phyloP scores from a whole-genome alignment of 2,797 vertebrate species.

The Okamejei kenojei region DNA sequence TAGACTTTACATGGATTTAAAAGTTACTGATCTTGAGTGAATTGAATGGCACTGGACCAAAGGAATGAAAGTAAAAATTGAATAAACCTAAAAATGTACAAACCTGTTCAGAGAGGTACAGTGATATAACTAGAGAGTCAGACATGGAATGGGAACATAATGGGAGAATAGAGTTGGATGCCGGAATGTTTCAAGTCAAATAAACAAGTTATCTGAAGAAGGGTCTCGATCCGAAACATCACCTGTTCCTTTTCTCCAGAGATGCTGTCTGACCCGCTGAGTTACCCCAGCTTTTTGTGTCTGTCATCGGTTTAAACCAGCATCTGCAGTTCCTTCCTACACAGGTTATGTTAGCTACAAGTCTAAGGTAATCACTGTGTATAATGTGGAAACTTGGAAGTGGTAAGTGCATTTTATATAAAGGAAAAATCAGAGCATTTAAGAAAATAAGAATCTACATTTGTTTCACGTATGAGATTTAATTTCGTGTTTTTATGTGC shows the following conservation, averaged over 20 bases:
- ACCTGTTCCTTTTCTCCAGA: too few relatives aligned
- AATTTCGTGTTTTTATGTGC: not conserved
- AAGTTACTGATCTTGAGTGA: conserved; percentile 20
- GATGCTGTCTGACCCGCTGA: too few relatives aligned
- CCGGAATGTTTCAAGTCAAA: not conserved
- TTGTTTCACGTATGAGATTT: not conserved
- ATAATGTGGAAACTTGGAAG: not conserved
- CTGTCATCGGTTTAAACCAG: too few relatives aligned
- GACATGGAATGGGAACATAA: too few relatives aligned
- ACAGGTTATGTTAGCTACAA: not conserved
- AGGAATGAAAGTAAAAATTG: not conserved
- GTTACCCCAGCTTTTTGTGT: too few relatives aligned
- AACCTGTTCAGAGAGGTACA: not conserved
- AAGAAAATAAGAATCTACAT: not conserved
- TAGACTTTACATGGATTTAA: not conserved
- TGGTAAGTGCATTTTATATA: not conserved
- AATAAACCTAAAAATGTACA: not conserved
- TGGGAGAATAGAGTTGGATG: too few relatives aligned
- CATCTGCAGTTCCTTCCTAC: not conserved
- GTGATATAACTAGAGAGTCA: not conserved
- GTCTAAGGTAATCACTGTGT: not conserved
- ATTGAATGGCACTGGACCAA: not conserved
- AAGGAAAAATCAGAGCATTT: not conserved
- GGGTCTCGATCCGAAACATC: too few relatives aligned
- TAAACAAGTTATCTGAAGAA: not conserved